phyloP scores from a whole-genome alignment of 2,113 vertebrate genomes.

The Origma solitaria region DNA sequence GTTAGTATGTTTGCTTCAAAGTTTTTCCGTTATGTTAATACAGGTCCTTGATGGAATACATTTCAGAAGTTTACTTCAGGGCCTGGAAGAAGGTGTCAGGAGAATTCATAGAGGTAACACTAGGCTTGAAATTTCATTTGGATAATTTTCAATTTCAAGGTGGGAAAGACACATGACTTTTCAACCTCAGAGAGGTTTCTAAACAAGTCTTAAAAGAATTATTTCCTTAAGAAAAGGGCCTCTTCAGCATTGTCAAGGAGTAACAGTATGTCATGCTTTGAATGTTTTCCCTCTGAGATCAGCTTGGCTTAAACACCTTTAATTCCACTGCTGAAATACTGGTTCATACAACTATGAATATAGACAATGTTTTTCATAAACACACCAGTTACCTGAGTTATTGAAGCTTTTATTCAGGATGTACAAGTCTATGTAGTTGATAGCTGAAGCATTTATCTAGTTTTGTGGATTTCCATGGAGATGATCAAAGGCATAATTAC shows the following conservation, averaged over 20 bases:
- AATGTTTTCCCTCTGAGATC: not conserved
- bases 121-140: not conserved
- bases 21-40: not conserved
- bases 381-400: not conserved
- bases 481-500: not conserved
- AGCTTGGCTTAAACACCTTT: not conserved
- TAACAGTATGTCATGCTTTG: not conserved
- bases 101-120: conserved; percentile 75
- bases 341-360: not conserved
- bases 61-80: conserved; percentile 91
- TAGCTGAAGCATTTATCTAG: not conserved
- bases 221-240: not conserved
- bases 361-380: not conserved
- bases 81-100: conserved; percentile 91
- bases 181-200: not conserved
- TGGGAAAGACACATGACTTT: not conserved
- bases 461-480: not conserved
- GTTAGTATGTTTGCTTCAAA: not conserved
- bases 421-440: not conserved
- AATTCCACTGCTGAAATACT: not conserved
- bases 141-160: not conserved
- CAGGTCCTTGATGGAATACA: conserved; percentile 71
- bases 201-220: not conserved
- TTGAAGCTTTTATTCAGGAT: not conserved
- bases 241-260: not conserved